Base-by-base conservation (phyloP, 2,113 vertebrate genomes). In the Pleuronectes platessa region DNA sequence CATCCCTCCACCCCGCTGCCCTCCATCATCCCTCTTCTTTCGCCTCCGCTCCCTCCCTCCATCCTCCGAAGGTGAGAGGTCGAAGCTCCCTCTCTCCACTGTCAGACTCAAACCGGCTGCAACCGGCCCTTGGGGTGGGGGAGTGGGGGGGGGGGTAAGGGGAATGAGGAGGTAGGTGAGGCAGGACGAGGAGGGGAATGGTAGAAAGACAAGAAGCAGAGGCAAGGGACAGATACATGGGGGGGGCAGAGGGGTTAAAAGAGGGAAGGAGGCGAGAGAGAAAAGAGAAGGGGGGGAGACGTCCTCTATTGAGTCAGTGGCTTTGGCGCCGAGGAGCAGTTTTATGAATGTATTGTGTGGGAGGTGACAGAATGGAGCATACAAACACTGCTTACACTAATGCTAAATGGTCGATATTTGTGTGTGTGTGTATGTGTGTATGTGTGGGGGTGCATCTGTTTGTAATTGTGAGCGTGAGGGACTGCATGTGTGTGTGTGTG, bases 321-420 rank as follows among this genome's bases (percentile, higher is more conserved):
- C 79, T 85, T 88, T 77, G 82, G 84, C 70, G 78, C 60, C 74
- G 78, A 85, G 82, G 79, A 85, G 80, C 71, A 54, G 86, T 93
- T 93, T 93, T 92, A 89, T 92, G 92, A 93, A 93, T 91, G 89
- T 91, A 90, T 85, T 47, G 86, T 91, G 92, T 93, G 88, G 92
- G 90, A 93, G 92, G 87, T 86, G 85, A 90, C 87, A 89, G 88
- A 89, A 89, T 83, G 79, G 78, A 89, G 86, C 86, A 81, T 83
- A 88, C 88, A 92, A 89, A 90, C 88, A 90, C 88, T 78, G 89
- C 81, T 88, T 79, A 90, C 85, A 88, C 87, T 86, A 87, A 88
- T 82, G 76, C 76, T 87, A 89, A 91, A 88, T 42, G 74, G 64
- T 75, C 62, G 65, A 58, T 82, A 83, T 75, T 62, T 27, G 27